Evolutionary conservation across 2,113 vertebrate species (phyloP).

Genomic region (Larimichthys crocea): DNA sequence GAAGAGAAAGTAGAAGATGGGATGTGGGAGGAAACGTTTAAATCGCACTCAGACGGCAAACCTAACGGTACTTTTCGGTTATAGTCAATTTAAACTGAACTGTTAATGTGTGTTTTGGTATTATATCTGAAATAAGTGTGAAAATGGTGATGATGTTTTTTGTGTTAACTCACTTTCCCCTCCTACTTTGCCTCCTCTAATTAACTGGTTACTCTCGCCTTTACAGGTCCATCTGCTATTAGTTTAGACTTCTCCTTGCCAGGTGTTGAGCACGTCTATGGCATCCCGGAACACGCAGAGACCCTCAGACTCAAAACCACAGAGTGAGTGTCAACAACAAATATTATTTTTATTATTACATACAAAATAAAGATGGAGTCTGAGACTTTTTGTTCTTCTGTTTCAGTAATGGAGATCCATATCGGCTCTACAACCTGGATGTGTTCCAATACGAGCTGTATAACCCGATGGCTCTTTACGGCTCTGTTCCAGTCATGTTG

Average conservation of each 20-base stretch:
- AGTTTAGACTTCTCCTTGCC: slow-evolving; percentile 94
- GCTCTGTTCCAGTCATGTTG: slow-evolving; percentile 90
- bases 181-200: not conserved
- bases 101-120: not conserved
- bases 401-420: slow-evolving; percentile 90
- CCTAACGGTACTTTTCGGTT: slow-evolving; percentile 84
- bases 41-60: slow-evolving; percentile 91
- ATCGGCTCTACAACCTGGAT: slow-evolving; percentile 93
- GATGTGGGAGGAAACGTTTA: slow-evolving; percentile 95
- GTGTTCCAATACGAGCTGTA: slow-evolving; percentile 96
- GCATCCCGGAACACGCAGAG: slow-evolving; percentile 95
- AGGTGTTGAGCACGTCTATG: slow-evolving; percentile 92
- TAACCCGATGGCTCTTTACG: slow-evolving; percentile 94
- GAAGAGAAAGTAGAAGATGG: slow-evolving; percentile 83
- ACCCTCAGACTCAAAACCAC: slow-evolving; percentile 89
- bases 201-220: slow-evolving; percentile 1
- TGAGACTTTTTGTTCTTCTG: slow-evolving; percentile 20
- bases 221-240: slow-evolving; percentile 88
- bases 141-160: not conserved
- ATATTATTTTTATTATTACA: not conserved
- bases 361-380: not conserved
- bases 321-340: slow-evolving; percentile 84
- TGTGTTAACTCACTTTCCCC: not conserved
- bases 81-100: not conserved
- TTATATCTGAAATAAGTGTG: not conserved